Conservation (phyloP, 37 sponge, comb jelly and placozoan genomes). For the Haliclona indistincta region DNA sequence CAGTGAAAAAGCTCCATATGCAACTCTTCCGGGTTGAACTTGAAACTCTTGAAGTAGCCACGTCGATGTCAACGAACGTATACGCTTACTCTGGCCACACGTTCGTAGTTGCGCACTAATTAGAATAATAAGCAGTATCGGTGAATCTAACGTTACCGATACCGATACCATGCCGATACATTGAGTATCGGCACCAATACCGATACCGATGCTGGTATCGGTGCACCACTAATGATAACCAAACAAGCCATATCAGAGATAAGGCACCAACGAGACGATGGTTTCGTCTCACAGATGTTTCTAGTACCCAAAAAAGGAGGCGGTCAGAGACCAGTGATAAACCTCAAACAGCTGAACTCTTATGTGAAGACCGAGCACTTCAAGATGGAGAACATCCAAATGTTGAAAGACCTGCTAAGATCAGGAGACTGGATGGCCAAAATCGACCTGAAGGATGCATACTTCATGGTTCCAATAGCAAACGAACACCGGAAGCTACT, state of each 20-base stretch:
- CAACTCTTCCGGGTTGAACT: no score
- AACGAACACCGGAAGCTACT: constrained; percentile 1
- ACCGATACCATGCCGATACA: no score
- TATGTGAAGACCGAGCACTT: constrained; percentile 28
- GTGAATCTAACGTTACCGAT: no score
- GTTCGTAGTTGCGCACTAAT: no score
- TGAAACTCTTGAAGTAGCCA: no score
- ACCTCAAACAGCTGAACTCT: constrained; percentile 16
- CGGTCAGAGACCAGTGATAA: constrained; percentile 27
- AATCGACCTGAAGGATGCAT: constrained; percentile 49
- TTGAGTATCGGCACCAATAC: no score
- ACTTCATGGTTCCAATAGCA: constrained; percentile 26
- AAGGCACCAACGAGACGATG: background rate
- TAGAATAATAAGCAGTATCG: no score
- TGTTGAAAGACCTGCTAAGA: background rate
- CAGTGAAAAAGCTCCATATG: no score
- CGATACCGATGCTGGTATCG: no score
- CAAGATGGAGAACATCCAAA: constrained; percentile 30
- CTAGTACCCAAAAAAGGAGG: constrained; percentile 21
- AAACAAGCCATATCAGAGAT: background rate
- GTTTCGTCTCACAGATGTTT: constrained; percentile 11
- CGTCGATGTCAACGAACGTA: no score
- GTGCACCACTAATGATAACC: no score
- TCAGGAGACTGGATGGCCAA: constrained; percentile 32
- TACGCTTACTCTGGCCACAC: no score